Conservation (phyloP, 2,113 vertebrate species). For the Cryptotis parvus region DNA sequence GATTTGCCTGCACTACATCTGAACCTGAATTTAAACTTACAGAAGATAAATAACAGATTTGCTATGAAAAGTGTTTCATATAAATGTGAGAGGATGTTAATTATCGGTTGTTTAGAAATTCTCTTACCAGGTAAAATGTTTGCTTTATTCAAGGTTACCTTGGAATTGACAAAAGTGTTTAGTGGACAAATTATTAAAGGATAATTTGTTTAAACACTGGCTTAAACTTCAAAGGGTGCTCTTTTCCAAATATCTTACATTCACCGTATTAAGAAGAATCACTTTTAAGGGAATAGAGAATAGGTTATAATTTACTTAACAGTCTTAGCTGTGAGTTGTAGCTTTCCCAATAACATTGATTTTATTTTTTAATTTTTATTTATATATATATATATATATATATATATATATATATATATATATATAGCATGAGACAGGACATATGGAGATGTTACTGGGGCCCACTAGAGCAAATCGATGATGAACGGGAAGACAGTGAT, state of each 20-base stretch:
- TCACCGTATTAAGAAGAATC: constrained; percentile 27
- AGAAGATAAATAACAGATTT: constrained; percentile 61
- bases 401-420: too few relatives aligned
- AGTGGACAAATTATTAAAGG: constrained; percentile 3
- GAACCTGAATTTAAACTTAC: constrained; percentile 78
- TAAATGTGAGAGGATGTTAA: constrained; percentile 51
- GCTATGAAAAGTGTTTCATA: constrained; percentile 28
- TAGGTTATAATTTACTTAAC: constrained; percentile 23
- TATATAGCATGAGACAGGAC: too few relatives aligned
- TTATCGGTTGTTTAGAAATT: constrained; percentile 37
- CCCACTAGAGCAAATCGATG: too few relatives aligned
- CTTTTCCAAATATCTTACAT: neutral
- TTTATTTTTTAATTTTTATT: too few relatives aligned
- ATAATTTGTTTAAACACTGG: neutral
- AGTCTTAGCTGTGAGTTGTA: neutral
- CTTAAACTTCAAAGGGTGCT: neutral
- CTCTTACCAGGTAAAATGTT: constrained; percentile 43
- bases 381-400: too few relatives aligned
- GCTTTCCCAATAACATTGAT: neutral
- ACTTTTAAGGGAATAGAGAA: constrained; percentile 2
- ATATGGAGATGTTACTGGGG: too few relatives aligned
- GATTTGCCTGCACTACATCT: constrained; percentile 82
- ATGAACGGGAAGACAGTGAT: too few relatives aligned
- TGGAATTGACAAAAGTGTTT: neutral
- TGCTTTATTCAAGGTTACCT: neutral